phyloP scores from a whole-genome alignment of 2,113 vertebrate species.

The Plectropomus leopardus region DNA sequence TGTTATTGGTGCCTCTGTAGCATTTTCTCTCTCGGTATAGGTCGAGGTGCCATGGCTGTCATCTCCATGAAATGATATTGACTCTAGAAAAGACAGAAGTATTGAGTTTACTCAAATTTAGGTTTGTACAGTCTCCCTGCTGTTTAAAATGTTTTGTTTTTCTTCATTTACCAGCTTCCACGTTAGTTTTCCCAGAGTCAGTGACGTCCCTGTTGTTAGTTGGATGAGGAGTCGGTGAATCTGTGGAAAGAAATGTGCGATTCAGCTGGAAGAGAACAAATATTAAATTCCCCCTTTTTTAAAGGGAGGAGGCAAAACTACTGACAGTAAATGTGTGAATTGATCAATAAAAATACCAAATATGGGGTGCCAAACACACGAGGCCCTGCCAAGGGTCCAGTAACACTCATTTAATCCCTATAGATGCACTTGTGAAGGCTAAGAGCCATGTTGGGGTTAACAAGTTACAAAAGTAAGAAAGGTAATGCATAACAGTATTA shows the following conservation, averaged over 20 bases:
- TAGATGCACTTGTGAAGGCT: too few species aligned
- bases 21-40: not conserved
- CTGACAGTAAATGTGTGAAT: too few species aligned
- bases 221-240: constrained; percentile 6
- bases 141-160: not conserved
- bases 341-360: too few species aligned
- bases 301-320: not conserved
- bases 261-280: not conserved
- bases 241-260: constrained; percentile 29
- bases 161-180: constrained; percentile 40
- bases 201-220: not conserved
- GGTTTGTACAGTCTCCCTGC: not conserved
- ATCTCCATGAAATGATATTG: not conserved
- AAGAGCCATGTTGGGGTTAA: too few species aligned
- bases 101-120: not conserved
- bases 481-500: too few species aligned
- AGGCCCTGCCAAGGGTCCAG: too few species aligned
- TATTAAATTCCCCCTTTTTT: not conserved
- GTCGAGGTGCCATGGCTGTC: not conserved
- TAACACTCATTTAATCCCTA: too few species aligned
- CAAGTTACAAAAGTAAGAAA: too few species aligned
- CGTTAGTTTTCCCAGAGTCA: constrained; percentile 9
- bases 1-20: not conserved
- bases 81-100: constrained; percentile 5
- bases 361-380: too few species aligned